Conservation (phyloP, 2,113 vertebrate species). For the Montifringilla adamsi region DNA sequence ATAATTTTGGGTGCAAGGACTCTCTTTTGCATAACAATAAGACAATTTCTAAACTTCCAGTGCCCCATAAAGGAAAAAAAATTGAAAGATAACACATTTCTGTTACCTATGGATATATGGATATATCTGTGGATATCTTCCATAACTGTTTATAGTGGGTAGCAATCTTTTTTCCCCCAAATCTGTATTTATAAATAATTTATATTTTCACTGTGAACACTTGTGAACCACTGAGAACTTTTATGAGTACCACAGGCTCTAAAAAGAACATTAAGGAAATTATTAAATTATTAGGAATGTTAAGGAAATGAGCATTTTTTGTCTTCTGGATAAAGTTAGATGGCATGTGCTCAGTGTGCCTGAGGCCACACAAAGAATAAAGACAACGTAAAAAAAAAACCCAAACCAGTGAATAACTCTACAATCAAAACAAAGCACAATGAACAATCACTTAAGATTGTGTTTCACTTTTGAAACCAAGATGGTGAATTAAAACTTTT, state of each 20-base stretch:
- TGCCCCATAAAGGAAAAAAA: background rate
- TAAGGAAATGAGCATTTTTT: background rate
- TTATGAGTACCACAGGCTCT: rapidly evolving
- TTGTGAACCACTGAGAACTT: background rate
- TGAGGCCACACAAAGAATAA: background rate
- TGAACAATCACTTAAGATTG: background rate
- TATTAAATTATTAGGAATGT: background rate
- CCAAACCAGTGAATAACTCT: background rate
- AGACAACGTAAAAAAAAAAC: background rate
- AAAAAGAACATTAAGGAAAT: background rate
- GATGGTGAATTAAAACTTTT: background rate
- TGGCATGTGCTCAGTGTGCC: background rate
- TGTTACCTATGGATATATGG: no score
- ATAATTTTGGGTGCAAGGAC: background rate
- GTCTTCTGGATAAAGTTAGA: background rate
- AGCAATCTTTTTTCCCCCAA: background rate
- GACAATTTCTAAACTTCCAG: background rate
- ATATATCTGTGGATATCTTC: background rate
- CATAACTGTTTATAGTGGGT: background rate
- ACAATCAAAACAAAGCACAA: background rate
- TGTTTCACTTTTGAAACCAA: background rate
- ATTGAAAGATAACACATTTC: background rate
- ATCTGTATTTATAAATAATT: background rate
- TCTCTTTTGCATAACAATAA: background rate
- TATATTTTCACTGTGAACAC: background rate